These are phyloP conservation scores for Sorex araneus DNA, from an alignment of 2,113 vertebrate genomes.

Conservation along the genomic window DNA sequence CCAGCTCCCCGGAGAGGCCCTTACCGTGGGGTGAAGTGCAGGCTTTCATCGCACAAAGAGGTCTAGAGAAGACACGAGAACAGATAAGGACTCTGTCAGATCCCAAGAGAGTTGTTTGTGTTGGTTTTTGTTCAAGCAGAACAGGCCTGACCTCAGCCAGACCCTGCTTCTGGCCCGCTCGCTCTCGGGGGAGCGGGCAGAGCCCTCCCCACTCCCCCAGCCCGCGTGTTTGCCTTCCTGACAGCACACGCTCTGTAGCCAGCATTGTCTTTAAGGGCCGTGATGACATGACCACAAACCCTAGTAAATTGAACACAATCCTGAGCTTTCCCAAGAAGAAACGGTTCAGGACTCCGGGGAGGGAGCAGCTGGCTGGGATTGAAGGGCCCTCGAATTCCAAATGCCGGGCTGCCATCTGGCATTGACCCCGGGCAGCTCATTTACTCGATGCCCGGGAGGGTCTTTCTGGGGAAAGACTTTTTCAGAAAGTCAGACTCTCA, in stretches of 20 bases:
- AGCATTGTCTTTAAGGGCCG: slow-evolving; percentile 71
- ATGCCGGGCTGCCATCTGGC: slow-evolving; percentile 71
- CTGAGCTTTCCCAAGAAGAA: slow-evolving; percentile 76
- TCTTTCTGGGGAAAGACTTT: slow-evolving; percentile 38
- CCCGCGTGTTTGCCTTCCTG: slow-evolving; percentile 68
- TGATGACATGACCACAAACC: slow-evolving; percentile 73
- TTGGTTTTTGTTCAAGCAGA: slow-evolving; percentile 72
- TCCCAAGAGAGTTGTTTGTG: slow-evolving; percentile 67
- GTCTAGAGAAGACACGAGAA: slow-evolving; percentile 61
- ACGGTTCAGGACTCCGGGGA: slow-evolving; percentile 56
- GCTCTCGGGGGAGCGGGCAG: slow-evolving; percentile 52
- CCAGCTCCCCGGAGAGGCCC: slow-evolving; percentile 45
- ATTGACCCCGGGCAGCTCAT: slow-evolving; percentile 73
- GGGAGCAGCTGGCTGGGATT: slow-evolving; percentile 72
- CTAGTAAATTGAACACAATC: slow-evolving; percentile 68
- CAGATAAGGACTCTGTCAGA: slow-evolving; percentile 53
- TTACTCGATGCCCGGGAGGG: slow-evolving; percentile 70
- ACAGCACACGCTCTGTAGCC: background rate
- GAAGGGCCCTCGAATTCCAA: slow-evolving; percentile 74
- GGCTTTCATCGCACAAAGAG: slow-evolving; percentile 5
- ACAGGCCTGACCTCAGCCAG: slow-evolving; percentile 55
- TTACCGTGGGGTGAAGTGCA: slow-evolving; percentile 32
- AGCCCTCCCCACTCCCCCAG: background rate
- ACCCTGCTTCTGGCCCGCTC: slow-evolving; percentile 55
- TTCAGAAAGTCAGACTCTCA: slow-evolving; percentile 19